A percentile compares a stretch with the other conserved stretches of the same genome.
These are phyloP conservation scores for Orientallactaga bullata DNA, from an alignment of 2,113 vertebrate species.

Conservation along the genomic window DNA sequence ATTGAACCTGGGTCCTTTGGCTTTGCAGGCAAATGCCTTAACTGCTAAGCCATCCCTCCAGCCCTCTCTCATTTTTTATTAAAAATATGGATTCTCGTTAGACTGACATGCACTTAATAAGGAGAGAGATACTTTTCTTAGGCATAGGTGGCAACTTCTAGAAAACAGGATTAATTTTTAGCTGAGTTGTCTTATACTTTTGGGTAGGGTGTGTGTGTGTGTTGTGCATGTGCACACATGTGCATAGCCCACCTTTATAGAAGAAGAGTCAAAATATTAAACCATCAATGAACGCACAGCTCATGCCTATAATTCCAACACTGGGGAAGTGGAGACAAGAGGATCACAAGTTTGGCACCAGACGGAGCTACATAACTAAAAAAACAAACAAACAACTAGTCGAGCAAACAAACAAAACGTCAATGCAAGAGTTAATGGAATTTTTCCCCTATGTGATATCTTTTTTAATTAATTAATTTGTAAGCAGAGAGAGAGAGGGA, in stretches of 20 bases:
- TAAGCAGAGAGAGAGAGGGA: too few relatives aligned
- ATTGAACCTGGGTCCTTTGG: too few relatives aligned
- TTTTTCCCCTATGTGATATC: background rate
- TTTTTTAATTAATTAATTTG: background rate
- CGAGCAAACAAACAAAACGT: background rate
- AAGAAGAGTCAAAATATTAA: slow-evolving; percentile 8
- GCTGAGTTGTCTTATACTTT: background rate
- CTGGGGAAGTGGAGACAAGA: background rate
- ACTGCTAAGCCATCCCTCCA: too few relatives aligned
- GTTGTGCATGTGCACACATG: too few relatives aligned
- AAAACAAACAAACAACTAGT: background rate
- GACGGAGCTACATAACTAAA: background rate
- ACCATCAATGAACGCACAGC: background rate
- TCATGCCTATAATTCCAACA: background rate
- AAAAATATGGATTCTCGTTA: background rate
- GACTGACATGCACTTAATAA: background rate
- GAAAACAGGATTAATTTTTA: slow-evolving; percentile 9
- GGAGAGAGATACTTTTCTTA: slow-evolving; percentile 8
- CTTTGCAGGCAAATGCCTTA: too few relatives aligned
- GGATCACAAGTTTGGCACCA: background rate
- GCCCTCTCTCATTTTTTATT: too few relatives aligned
- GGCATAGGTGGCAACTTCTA: background rate
- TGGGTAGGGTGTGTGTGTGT: too few relatives aligned
- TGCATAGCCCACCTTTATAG: background rate
- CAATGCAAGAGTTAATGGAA: background rate